phyloP scores from a whole-genome alignment of 2,888 invertebrate genomes.

The Callosobruchus maculatus region DNA sequence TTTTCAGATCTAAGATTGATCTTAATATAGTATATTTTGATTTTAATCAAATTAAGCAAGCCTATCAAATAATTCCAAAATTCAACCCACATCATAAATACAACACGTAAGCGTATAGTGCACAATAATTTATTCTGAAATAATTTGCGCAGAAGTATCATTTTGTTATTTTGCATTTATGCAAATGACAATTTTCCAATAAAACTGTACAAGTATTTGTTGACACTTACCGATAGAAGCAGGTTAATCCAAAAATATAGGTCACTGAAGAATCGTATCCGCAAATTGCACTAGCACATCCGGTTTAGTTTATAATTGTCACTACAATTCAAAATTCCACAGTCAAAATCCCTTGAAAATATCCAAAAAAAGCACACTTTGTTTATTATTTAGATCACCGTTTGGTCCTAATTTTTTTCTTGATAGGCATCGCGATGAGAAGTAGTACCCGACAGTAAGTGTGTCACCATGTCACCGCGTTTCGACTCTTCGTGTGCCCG shows the following conservation, averaged over 20 bases:
- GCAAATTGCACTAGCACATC: slow-evolving; percentile 38
- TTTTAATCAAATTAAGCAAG: no score
- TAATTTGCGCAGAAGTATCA: no score
- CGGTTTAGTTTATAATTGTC: slow-evolving; percentile 34
- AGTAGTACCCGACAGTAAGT: slow-evolving; percentile 26
- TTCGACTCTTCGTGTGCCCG: not conserved
- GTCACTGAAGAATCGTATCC: slow-evolving; percentile 39
- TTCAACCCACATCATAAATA: no score
- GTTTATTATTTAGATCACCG: slow-evolving; percentile 25
- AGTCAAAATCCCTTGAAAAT: not conserved
- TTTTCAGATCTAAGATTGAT: no score
- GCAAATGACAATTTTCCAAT: no score
- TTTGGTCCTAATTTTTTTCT: slow-evolving; percentile 32
- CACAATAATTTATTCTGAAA: no score
- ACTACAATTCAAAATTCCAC: slow-evolving; percentile 8
- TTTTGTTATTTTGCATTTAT: no score
- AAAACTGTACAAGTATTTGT: no score
- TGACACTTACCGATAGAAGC: slow-evolving; percentile 28
- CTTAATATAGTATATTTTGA: no score
- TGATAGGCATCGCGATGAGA: slow-evolving; percentile 33
- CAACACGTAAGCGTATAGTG: no score
- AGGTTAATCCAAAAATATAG: slow-evolving; percentile 27
- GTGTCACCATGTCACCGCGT: slow-evolving; percentile 38
- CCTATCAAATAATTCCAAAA: no score
- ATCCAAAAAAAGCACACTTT: slow-evolving; percentile 7